Percentiles rank a stretch among this genome's conserved stretches.
phyloP scores from a whole-genome alignment of 2,888 invertebrate genomes.

The Cabera pusaria region DNA sequence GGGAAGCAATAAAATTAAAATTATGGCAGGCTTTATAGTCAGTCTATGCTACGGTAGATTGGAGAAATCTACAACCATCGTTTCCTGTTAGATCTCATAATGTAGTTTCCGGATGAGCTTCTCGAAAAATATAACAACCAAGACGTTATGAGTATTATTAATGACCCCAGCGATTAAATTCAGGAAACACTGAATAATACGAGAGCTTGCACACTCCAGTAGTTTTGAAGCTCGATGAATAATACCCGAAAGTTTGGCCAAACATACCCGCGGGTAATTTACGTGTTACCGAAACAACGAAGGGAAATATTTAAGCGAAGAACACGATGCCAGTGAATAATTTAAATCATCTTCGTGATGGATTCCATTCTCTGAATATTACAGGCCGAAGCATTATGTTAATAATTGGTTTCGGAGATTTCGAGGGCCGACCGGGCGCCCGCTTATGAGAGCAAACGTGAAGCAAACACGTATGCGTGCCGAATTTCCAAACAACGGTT shows the following conservation, averaged over 20 bases:
- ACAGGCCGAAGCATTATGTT: conserved; percentile 58
- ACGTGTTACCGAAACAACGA: conserved; percentile 38
- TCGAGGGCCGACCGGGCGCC: conserved; percentile 42
- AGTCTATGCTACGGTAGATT: too few relatives aligned
- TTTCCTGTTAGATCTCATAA: conserved; percentile 38
- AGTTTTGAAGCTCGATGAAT: conserved; percentile 21
- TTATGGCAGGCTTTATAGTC: conserved; percentile 33
- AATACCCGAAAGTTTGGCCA: conserved; percentile 23
- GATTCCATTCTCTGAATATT: conserved; percentile 63
- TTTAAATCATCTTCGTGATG: conserved; percentile 69
- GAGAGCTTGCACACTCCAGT: neutral
- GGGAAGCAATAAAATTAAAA: conserved; percentile 51
- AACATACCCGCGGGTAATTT: conserved; percentile 45
- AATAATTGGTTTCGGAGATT: conserved; percentile 62
- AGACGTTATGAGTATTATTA: conserved; percentile 1
- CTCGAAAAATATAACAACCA: conserved; percentile 13
- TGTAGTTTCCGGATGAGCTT: conserved; percentile 36
- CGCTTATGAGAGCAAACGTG: conserved; percentile 52
- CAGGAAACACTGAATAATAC: neutral
- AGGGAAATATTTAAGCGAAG: conserved; percentile 37
- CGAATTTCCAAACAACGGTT: conserved; percentile 66
- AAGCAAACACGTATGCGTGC: conserved; percentile 58
- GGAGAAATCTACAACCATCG: conserved; percentile 44
- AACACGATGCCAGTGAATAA: conserved; percentile 49
- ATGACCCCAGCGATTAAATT: neutral